phyloP scores from a whole-genome alignment of 2,888 invertebrate genomes.

The Drosophila antonietae region DNA sequence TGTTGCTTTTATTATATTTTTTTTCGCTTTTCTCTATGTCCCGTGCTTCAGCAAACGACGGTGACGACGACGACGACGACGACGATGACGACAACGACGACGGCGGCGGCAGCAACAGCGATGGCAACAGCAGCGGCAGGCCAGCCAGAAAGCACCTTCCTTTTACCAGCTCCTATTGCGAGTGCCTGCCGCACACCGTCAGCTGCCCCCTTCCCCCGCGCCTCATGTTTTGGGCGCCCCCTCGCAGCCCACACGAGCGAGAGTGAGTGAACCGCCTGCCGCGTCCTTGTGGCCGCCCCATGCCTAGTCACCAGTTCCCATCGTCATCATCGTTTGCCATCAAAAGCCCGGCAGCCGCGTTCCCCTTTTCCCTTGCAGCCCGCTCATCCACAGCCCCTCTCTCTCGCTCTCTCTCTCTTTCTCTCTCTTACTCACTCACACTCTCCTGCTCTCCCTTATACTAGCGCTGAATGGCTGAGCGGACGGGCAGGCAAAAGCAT shows the following conservation, averaged over 20 bases:
- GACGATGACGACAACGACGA: slow-evolving; percentile 27
- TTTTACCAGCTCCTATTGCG: slow-evolving; percentile 57
- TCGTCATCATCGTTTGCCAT: slow-evolving; percentile 51
- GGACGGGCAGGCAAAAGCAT: slow-evolving; percentile 28
- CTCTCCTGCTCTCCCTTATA: neutral
- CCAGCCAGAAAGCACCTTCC: slow-evolving; percentile 54
- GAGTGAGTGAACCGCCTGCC: slow-evolving; percentile 34
- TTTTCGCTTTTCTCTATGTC: slow-evolving; percentile 75
- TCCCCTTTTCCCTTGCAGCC: neutral
- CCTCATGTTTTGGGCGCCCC: slow-evolving; percentile 1
- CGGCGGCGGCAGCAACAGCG: slow-evolving; percentile 20
- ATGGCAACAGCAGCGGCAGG: slow-evolving; percentile 26
- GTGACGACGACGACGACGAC: slow-evolving; percentile 23
- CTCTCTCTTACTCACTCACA: neutral
- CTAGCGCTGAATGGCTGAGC: slow-evolving; percentile 60
- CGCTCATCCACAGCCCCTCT: neutral
- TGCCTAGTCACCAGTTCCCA: slow-evolving; percentile 49
- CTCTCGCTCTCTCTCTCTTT: neutral
- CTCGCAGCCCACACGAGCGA: slow-evolving; percentile 5
- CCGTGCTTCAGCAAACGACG: slow-evolving; percentile 52
- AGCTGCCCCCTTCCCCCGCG: slow-evolving; percentile 1
- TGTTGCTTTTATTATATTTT: slow-evolving; percentile 77
- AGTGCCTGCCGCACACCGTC: slow-evolving; percentile 25
- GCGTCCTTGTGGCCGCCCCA: slow-evolving; percentile 66
- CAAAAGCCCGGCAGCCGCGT: slow-evolving; percentile 67